Base-by-base conservation (phyloP, 23 tunicate genomes). In the Phallusia fumigata region DNA sequence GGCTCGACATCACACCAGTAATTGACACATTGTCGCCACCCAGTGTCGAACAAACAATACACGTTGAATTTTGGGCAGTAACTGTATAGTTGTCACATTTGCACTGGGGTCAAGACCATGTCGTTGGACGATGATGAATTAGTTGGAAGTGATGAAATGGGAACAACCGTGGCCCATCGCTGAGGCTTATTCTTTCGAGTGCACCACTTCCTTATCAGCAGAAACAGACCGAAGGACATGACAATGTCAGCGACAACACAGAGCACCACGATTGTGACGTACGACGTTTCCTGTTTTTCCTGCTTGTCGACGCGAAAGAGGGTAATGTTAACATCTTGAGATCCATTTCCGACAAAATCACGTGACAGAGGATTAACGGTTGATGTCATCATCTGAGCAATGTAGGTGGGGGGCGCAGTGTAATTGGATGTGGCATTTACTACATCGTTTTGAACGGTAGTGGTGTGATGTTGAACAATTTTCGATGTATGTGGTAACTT, bases 161-260 rank as follows among this genome's bases (percentile, higher is more conserved):
- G 83, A 22, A 52, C 83, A 21, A 79, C 73, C 3, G 83, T 79
- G 3, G 83, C 83, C 83, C 83, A 79, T 31, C 83, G 50, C 24
- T 26, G 32, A 33, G 32, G 77, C 30, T n/a, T 35, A 58, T 58
- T 58, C 28, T 74, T 74, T 16, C 36, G 32, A 32, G 36, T 33
- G 45, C 76, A 83, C 52, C 72, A 52, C 33, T 79, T 80, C 32
- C 73, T 86, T 19, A 86, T 40, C 21, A 69, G 73, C 33, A 80
- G 50, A 34, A 80, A 22, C 8, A 86, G 73, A 32, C 80, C 80
- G 6, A 86, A 13, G 24, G 75, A 86, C 36, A 78, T 51, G 28
- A 86, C 36, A 18, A 52, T 76, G 51, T 86, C 90, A 49, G 58
- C 75, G 12, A 80, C 40, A 21, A 86, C 80, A 15, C 36, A 86